Base-by-base conservation (phyloP, 1,140 invertebrate species). In the Cyclargus thomasi region DNA sequence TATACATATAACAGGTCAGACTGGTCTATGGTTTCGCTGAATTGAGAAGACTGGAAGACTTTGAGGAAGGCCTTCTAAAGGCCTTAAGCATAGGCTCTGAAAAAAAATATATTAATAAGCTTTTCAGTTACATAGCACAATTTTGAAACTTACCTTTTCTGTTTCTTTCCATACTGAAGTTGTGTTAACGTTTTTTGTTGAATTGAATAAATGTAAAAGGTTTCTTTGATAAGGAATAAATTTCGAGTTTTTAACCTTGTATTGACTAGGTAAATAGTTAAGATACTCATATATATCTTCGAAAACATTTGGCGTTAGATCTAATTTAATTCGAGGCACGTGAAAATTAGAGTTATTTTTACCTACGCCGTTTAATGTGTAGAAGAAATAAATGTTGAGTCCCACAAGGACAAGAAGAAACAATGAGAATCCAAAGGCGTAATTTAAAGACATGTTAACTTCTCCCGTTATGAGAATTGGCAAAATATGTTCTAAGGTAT, bases 361-460 rank as follows among this genome's bases (percentile, higher is more conserved):
- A 53, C 74, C 74, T 22, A 77, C 72, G 36, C 72, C 76, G 59
- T 81, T 85, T 36, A 90, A 71, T 5, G 79, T 81, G 65, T 90
- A 90, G 63, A 88, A 90, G 68, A 90, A 90, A 67, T 83, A 90
- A 70, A 90, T 80, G 69, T 90, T 90, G 7, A 88, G 73, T 35
- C 65, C 76, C 55, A 90, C 86, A 67, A 90, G 77, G 29, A 85
- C 68, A 21, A 88, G 69, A 16, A 90, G 74, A 68, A 90, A 87
- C 22, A 88, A 29, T 29, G 84, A 87, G 72, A 88, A 87, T 55
- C 78, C 78, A 71, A 88, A 86, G 18, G 85, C 85, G 76, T 85
- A 88, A 69, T 88, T 88, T 70, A 88, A 72, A 22, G 85, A 83
- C 86, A 87, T 90, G 65, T 69, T 86, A 71, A 70, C 68, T 65